Evolutionary conservation across 1,140 invertebrate species (phyloP), one percentile per base, ranked within the genome.

Genomic region (Monochamus saltuarius): DNA sequence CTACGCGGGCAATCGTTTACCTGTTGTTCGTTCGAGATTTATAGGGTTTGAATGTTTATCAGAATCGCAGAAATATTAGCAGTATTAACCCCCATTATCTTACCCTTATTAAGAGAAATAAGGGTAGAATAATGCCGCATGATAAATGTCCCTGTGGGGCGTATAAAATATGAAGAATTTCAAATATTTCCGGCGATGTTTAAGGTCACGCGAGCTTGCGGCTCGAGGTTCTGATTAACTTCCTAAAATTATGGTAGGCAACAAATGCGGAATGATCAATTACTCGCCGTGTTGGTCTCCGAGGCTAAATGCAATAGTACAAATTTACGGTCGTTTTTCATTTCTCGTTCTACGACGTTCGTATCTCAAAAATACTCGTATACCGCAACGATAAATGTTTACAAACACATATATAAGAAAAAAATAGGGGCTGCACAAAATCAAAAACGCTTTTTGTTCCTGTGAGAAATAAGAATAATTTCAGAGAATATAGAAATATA

Each of bases 51-150:
- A 53, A 38, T 17, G 51, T 36, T 36, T 53, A 39, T 16, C 51
- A 39, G 36, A 53, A 53, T 53, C 51, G 38, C 36, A 53, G 51
- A 53, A 53, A 53, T 53, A 53, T 53, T 22, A 53, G 16, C 10
- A 53, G 51, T 36, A 53, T 53, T 53, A 53, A 53, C 51, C 51
- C 37, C 35, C 49, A 53, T 53, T 53, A 53, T 53, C 51, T 51
- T 53, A 53, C 51, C 51, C 39, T 53, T 53, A 53, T 53, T 53
- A 53, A 22, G 51, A 39, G 51, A 39, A 34, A 53, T 19, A 38
- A 19, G 51, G 51, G 14, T 19, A 53, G 51, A 53, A 16, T 53
- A 29, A 29, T 29, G 22, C 45, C 45, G 45, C 17, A 19, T 47
- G 45, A 47, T 47, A 19, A 47, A 47, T 47, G 45, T 47, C 19